Conservation (phyloP, 2,113 vertebrate genomes). For the Redunca redunca region DNA sequence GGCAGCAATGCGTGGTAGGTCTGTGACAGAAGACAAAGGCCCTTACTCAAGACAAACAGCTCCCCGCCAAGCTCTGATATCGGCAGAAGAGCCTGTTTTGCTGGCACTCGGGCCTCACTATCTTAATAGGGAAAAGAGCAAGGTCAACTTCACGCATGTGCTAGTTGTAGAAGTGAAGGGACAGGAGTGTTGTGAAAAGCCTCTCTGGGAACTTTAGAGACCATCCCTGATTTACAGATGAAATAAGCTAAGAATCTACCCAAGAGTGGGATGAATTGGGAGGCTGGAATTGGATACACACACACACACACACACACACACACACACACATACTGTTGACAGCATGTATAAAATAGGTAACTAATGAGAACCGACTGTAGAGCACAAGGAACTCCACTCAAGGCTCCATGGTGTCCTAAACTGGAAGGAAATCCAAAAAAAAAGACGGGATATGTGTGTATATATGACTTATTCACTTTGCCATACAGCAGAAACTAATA, state of each 20-base stretch:
- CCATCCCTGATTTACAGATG: background rate
- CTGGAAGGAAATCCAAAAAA: background rate
- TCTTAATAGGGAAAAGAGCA: background rate
- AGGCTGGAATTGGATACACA: background rate
- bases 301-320: background rate
- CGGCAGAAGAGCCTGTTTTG: background rate
- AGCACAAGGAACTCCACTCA: background rate
- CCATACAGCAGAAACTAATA: background rate
- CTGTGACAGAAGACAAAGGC: background rate
- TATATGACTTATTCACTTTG: background rate
- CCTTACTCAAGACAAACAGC: background rate
- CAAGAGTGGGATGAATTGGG: background rate
- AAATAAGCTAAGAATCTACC: background rate
- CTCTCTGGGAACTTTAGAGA: background rate
- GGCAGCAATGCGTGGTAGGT: background rate
- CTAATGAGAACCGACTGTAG: background rate
- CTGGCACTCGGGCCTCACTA: background rate
- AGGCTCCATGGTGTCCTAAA: background rate
- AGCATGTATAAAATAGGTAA: background rate
- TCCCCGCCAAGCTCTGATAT: background rate
- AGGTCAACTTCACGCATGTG: background rate
- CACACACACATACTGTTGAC: fast-evolving
- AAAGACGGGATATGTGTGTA: background rate
- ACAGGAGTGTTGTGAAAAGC: background rate
- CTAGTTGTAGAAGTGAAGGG: background rate